phyloP scores from a whole-genome alignment of 2,797 vertebrate genomes.

The Ciconia nigra region DNA sequence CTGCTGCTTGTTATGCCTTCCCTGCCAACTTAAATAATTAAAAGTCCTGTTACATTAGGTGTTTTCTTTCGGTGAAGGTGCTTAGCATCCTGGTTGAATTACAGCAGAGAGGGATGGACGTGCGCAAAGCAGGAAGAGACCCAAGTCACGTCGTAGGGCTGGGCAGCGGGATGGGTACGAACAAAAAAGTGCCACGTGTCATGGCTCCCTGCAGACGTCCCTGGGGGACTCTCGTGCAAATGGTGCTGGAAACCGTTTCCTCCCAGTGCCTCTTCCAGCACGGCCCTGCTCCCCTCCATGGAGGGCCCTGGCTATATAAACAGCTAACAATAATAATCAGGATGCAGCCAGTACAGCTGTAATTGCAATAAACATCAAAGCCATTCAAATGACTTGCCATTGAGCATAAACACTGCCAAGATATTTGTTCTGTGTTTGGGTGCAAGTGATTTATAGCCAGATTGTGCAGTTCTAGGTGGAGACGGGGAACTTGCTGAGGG shows the following conservation, averaged over 20 bases:
- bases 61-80: background rate
- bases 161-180: background rate
- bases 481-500: background rate
- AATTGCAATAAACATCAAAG: conserved; percentile 9
- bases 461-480: background rate
- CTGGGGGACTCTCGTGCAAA: background rate
- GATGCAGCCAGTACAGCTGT: background rate
- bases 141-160: fast-evolving
- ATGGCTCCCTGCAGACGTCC: background rate
- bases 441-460: background rate
- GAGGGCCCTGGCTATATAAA: background rate
- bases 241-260: background rate
- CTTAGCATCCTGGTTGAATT: background rate
- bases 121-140: background rate
- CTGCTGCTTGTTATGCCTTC: conserved; percentile 5
- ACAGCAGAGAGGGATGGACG: fast-evolving
- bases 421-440: background rate
- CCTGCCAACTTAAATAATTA: conserved; percentile 43
- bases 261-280: background rate
- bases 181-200: background rate
- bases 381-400: background rate
- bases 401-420: background rate
- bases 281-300: fast-evolving
- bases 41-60: background rate
- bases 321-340: background rate